Percentiles rank a stretch among this genome's conserved stretches.
phyloP scores from a whole-genome alignment of 2,113 vertebrate genomes.

The Melanotaenia duboulayi region DNA sequence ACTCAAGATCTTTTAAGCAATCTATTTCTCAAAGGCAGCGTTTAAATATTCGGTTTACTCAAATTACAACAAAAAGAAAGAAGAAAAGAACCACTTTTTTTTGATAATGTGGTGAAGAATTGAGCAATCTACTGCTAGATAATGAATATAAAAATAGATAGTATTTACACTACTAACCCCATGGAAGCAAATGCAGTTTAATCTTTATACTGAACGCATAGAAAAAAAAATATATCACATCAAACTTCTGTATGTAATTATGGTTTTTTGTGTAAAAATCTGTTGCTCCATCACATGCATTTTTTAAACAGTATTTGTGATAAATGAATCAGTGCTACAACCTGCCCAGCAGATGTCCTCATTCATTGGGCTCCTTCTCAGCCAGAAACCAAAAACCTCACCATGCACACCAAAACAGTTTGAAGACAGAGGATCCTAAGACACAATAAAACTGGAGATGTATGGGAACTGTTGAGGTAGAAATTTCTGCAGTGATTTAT shows the following conservation, averaged over 20 bases:
- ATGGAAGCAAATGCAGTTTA: not conserved
- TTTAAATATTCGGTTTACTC: not conserved
- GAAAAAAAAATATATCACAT: not conserved
- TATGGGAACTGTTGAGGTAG: slow-evolving; percentile 81
- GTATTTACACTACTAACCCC: not conserved
- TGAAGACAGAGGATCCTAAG: slow-evolving; percentile 61
- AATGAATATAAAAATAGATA: not conserved
- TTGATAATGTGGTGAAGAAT: no score
- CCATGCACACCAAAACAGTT: slow-evolving; percentile 32
- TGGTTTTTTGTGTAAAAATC: not conserved
- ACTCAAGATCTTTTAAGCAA: slow-evolving; percentile 24
- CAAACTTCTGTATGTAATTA: not conserved
- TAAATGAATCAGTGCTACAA: slow-evolving; percentile 27
- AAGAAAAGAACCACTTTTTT: not conserved
- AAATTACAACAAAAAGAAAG: not conserved
- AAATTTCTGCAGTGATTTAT: slow-evolving; percentile 79
- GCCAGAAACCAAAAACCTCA: slow-evolving; percentile 62
- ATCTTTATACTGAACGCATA: not conserved
- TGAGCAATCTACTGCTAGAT: not conserved
- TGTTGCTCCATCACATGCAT: no score
- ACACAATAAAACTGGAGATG: slow-evolving; percentile 83
- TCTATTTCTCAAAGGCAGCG: slow-evolving; percentile 18
- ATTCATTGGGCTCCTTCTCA: slow-evolving; percentile 31
- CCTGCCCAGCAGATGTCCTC: slow-evolving; percentile 74
- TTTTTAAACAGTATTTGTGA: not conserved